These are phyloP conservation scores for Netelia melanura DNA, from an alignment of 2,888 invertebrate genomes.

Conservation along the genomic window DNA sequence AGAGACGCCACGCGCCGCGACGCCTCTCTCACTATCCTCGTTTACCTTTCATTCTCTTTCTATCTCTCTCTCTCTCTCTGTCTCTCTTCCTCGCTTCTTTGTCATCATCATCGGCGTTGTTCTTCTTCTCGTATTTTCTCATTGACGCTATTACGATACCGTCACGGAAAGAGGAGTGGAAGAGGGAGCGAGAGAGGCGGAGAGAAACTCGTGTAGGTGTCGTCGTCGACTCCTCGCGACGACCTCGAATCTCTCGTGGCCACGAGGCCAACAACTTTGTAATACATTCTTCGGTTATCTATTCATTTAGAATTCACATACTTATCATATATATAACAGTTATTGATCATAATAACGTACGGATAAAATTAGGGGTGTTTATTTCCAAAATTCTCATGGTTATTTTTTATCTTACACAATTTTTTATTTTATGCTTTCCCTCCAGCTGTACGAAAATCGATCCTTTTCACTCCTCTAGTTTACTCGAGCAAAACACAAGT, in stretches of 20 bases:
- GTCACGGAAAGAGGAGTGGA: not conserved
- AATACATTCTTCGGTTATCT: slow-evolving; percentile 18
- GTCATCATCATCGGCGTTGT: slow-evolving; percentile 62
- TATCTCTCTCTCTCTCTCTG: not conserved
- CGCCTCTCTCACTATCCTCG: slow-evolving; percentile 67
- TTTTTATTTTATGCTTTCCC: no score
- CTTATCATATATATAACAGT: not conserved
- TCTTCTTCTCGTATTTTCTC: slow-evolving; percentile 59
- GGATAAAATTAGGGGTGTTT: no score
- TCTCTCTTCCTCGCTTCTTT: slow-evolving; percentile 2
- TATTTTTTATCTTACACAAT: no score
- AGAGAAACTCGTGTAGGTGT: slow-evolving; percentile 43
- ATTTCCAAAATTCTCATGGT: no score
- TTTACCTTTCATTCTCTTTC: slow-evolving; percentile 15
- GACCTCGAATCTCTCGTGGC: slow-evolving; percentile 38
- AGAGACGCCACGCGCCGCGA: slow-evolving; percentile 59
- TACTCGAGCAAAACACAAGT: no score
- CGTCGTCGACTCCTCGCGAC: not conserved
- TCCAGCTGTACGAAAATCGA: no score
- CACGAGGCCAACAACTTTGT: slow-evolving; percentile 43
- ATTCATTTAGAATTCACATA: not conserved
- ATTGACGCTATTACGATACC: slow-evolving; percentile 49
- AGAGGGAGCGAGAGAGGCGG: not conserved
- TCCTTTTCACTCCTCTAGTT: no score
- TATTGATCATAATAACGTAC: no score